Base-by-base conservation (phyloP, 2,888 invertebrate genomes). In the Petrolisthes cinctipes region DNA sequence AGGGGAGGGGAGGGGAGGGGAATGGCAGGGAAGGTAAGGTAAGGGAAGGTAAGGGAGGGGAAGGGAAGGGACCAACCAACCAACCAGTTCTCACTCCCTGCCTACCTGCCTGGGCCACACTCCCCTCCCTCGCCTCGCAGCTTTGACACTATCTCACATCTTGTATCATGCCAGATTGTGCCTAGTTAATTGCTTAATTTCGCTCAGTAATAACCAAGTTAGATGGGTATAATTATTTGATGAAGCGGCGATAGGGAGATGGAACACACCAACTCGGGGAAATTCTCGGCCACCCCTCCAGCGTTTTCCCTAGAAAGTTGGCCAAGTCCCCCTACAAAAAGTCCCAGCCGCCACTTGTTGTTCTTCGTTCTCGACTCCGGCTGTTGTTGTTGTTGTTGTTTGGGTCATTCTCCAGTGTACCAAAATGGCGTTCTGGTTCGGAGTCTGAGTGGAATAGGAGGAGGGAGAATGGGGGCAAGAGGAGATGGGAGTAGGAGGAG, bases 211-310 rank as follows among this genome's bases (percentile, higher is more conserved):
- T 87, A 87, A 87, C 86, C 86, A 87, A 87, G 86, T 87, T 87
- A 87, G 86, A 87, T 87, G 86, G 86, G 83, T 83, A 87, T 87
- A 87, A 87, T 87, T 87, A 87, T 87, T 87, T 87, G 86, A 87
- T 87, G 86, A 87, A 83, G 86, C 79, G 78, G 68, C 83, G 86
- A 87, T 87, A 87, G 56, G 79, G 78, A 83, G 86, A 80, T 68
- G 83, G 86, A 83, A 87, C 86, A 87, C 54, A 87, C 78, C 86
- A 82, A 78, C 61, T 57, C 80, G 61, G 73, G 84, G 84, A 84
- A 84, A 76, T 84, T 84, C 84, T 71, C 56, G 80, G 23, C 57
- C n/a, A 51, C 79, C 56, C 53, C 51, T 66, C 51, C 78, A 56
- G 37, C 20, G 20, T 66, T n/a, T 81, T 73, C 79, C 85, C 51